These are phyloP conservation scores for Cynoglossus semilaevis DNA, from an alignment of 2,113 vertebrate genomes.

Conservation along the genomic window DNA sequence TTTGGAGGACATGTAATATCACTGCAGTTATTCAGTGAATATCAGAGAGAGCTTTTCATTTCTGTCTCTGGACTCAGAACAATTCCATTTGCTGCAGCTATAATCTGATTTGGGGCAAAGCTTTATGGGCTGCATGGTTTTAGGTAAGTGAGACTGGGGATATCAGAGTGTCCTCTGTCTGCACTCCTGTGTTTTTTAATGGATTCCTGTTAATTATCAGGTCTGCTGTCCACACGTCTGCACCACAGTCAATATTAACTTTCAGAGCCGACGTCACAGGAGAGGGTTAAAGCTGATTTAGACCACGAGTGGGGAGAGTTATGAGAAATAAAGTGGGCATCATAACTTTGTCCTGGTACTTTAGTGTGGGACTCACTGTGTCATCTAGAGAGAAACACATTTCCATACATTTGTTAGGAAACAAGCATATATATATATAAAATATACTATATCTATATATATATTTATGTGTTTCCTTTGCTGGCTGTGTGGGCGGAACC, in stretches of 20 bases:
- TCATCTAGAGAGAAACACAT: too few relatives aligned
- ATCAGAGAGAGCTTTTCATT: slow-evolving; percentile 34
- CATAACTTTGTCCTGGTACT: too few relatives aligned
- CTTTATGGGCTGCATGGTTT: background rate
- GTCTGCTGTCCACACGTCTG: too few relatives aligned
- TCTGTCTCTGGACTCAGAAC: background rate
- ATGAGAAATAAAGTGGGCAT: too few relatives aligned
- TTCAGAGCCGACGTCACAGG: background rate
- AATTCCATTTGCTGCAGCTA: background rate
- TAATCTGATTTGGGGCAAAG: background rate
- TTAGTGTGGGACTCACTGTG: too few relatives aligned
- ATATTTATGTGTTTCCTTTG: too few relatives aligned
- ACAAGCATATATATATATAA: too few relatives aligned
- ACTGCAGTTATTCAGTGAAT: slow-evolving; percentile 18
- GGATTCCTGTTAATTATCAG: background rate
- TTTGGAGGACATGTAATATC: slow-evolving; percentile 4
- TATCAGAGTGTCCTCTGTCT: background rate
- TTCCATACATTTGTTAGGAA: too few relatives aligned
- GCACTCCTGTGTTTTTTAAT: background rate
- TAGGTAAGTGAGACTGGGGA: background rate
- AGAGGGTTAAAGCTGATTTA: background rate
- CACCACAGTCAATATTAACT: background rate
- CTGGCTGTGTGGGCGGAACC: too few relatives aligned
- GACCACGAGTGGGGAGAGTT: background rate
- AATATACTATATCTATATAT: too few relatives aligned